Evolutionary conservation across 2,888 invertebrate species (phyloP).

Genomic region (Candidula unifasciata): DNA sequence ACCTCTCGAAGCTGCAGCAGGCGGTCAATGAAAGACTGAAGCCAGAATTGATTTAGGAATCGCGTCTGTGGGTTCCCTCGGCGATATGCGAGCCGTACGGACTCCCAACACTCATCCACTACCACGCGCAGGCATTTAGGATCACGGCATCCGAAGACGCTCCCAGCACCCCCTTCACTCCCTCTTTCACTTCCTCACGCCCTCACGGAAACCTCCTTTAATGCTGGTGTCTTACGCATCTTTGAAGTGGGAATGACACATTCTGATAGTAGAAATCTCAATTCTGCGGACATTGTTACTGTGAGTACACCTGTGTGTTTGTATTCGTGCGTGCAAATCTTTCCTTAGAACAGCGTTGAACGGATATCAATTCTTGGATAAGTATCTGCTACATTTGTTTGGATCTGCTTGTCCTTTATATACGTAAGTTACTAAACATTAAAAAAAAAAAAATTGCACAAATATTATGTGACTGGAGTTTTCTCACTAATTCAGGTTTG

Average conservation of each 20-base stretch:
- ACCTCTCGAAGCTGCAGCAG: neutral
- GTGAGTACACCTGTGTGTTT: conserved; percentile 11
- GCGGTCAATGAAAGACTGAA: conserved; percentile 3
- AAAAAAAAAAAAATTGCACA: too few species aligned
- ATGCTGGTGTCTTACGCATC: neutral
- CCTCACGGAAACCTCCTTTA: too few species aligned
- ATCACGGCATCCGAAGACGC: conserved; percentile 11
- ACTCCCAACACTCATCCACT: conserved; percentile 23
- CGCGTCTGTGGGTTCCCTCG: conserved; percentile 16
- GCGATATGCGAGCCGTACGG: conserved; percentile 13
- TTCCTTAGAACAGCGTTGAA: too few species aligned
- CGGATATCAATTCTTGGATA: too few species aligned
- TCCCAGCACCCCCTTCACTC: neutral
- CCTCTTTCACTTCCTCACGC: neutral
- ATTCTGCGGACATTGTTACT: neutral
- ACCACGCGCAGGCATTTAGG: conserved; percentile 24
- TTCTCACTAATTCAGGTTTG: too few species aligned
- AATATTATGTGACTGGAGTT: too few species aligned
- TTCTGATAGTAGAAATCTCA: neutral
- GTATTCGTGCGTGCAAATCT: neutral
- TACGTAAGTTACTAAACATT: too few species aligned
- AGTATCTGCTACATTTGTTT: too few species aligned
- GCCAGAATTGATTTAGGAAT: conserved; percentile 28
- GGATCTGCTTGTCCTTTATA: too few species aligned
- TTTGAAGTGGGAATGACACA: neutral